Percentiles rank a stretch among this genome's conserved stretches.
Conservation (phyloP, 2,113 vertebrate species). For the Mirza zaza region DNA sequence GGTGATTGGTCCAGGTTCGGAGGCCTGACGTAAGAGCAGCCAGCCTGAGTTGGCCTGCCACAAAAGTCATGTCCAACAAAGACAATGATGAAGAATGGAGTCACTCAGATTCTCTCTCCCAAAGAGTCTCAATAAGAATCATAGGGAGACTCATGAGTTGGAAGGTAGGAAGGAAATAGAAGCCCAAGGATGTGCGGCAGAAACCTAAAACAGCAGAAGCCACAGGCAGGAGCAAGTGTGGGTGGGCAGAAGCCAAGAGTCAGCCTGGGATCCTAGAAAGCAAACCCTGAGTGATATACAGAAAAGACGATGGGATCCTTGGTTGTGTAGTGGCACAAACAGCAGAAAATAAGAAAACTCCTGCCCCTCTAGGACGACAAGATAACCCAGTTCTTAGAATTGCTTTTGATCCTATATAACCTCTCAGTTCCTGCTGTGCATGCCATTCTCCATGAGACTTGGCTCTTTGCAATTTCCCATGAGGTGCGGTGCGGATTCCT, state of each 20-base stretch:
- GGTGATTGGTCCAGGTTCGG: background rate
- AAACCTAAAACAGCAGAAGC: background rate
- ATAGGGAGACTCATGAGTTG: background rate
- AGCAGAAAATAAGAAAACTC: background rate
- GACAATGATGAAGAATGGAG: background rate
- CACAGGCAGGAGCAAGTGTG: background rate
- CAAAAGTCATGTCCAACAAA: background rate
- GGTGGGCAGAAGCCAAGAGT: background rate
- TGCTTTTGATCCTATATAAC: background rate
- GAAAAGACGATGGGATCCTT: background rate
- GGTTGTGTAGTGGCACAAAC: background rate
- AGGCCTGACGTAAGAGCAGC: background rate
- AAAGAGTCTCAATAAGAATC: background rate
- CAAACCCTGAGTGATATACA: accelerated
- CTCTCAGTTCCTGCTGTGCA: background rate
- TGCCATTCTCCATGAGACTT: background rate
- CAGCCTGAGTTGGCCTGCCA: background rate
- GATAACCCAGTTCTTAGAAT: background rate
- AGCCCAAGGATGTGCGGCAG: background rate
- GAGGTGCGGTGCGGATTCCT: background rate
- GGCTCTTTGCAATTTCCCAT: background rate
- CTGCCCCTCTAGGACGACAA: background rate
- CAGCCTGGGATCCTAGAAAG: background rate
- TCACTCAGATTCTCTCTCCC: background rate
- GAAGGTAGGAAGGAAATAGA: background rate